Evolutionary conservation across 2,113 vertebrate species (phyloP).

Genomic region (Cairina moschata): DNA sequence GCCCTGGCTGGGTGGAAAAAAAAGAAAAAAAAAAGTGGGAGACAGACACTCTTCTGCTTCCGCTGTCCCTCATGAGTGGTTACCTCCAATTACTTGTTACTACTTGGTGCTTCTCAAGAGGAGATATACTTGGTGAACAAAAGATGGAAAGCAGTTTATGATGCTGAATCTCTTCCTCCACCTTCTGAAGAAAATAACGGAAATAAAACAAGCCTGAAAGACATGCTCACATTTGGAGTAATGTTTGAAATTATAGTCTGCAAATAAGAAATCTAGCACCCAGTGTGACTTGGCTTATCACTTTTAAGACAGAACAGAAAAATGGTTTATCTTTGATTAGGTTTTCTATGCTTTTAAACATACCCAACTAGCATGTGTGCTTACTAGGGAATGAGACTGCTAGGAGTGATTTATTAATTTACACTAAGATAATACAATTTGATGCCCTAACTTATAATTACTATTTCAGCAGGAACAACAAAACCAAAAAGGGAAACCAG

Average conservation of each 20-base stretch:
- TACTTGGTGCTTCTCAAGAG: not conserved
- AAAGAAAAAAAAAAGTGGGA: not conserved
- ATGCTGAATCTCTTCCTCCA: not conserved
- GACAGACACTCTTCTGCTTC: not conserved
- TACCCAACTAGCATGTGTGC: not conserved
- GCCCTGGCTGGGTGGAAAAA: accelerated
- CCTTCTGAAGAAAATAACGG: not conserved
- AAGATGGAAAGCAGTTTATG: not conserved
- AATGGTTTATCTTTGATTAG: not conserved
- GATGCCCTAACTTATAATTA: not conserved
- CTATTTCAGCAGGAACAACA: not conserved
- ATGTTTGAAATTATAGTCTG: not conserved
- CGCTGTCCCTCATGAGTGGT: not conserved
- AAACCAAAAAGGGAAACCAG: not conserved
- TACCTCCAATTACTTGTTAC: not conserved
- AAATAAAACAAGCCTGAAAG: not conserved
- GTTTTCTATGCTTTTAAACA: not conserved
- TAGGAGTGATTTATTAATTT: not conserved
- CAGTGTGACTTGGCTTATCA: not conserved
- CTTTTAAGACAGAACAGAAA: not conserved
- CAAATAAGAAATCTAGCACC: not conserved
- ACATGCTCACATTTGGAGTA: not conserved
- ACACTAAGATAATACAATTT: not conserved
- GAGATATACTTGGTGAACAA: not conserved
- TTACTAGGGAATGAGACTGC: not conserved